Base-by-base conservation (phyloP, 23 tunicate species). In the Halocynthia aurantium region DNA sequence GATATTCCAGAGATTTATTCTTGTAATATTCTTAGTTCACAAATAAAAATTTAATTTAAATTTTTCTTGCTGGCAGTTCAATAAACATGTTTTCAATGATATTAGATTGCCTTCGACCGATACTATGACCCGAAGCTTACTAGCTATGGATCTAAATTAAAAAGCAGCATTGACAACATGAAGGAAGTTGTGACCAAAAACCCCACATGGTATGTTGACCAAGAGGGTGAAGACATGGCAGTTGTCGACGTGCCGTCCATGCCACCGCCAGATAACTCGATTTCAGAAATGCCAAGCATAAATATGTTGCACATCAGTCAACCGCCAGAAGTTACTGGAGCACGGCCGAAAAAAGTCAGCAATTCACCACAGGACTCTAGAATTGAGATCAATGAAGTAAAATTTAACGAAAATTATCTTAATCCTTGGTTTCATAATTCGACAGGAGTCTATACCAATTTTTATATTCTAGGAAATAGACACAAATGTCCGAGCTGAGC, bases 41-140 rank as follows among this genome's bases (percentile, higher is more conserved):
- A 31, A 31, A 31, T 31, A 31, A 31, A 31, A 31, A 31, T 0
- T 31, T 31, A 31, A 31, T 31, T 4, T 31, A 31, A 31, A 31
- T 31, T 31, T 31, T 31, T 31, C 44, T 31, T 31, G 44, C 44
- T 31, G 44, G 4, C 44, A 31, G 44, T 31, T 31, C 44, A 31
- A 31, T 31, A 31, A 31, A 31, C 44, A 31, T 31, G 1, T 0
- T 31, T 31, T 4, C 44, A 31, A 31, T 4, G 4, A 31, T 31
- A n/a, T 4, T 22, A 74, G 78, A 74, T 57, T 13, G 78, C 67
- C 7, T 72, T 72, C 50, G 77, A 71, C 5, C 75, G 77, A 15
- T 81, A 72, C 63, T 55, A 31, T n/a, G 76, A 81, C 50, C 85
- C 85, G 0, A 70, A 52, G 17, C 55, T 81, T 6, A 81, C 78